These are phyloP conservation scores for Cryptotis parvus DNA, from an alignment of 2,113 vertebrate species.

Conservation along the genomic window DNA sequence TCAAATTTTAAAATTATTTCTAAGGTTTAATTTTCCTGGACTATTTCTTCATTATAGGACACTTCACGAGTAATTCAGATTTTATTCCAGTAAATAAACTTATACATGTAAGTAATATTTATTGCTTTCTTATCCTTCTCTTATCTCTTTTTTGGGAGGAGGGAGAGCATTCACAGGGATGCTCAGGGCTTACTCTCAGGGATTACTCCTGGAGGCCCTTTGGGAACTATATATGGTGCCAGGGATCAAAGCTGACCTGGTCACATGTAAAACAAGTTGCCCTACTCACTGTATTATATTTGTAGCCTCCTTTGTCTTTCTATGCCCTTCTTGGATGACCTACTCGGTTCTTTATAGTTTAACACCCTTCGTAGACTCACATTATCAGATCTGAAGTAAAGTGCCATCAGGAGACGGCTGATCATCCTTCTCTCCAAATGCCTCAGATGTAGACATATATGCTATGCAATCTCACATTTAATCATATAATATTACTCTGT, in stretches of 20 bases:
- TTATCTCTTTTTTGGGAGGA: too few relatives aligned
- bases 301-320: background rate
- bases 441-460: background rate
- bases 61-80: background rate
- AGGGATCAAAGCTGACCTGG: too few relatives aligned
- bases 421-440: background rate
- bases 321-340: background rate
- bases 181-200: too few relatives aligned
- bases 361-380: background rate
- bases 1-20: constrained; percentile 19
- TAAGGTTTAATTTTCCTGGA: background rate
- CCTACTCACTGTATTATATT: too few relatives aligned
- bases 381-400: background rate
- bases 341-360: background rate
- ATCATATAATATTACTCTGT: background rate
- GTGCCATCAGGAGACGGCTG: background rate
- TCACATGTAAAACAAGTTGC: too few relatives aligned
- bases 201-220: too few relatives aligned
- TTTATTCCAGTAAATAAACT: background rate
- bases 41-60: background rate
- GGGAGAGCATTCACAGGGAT: too few relatives aligned
- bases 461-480: background rate
- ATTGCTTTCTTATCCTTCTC: background rate
- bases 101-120: background rate
- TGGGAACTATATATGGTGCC: too few relatives aligned